Conservation (phyloP, 1,140 invertebrate genomes). For the Sitobion miscanthi region DNA sequence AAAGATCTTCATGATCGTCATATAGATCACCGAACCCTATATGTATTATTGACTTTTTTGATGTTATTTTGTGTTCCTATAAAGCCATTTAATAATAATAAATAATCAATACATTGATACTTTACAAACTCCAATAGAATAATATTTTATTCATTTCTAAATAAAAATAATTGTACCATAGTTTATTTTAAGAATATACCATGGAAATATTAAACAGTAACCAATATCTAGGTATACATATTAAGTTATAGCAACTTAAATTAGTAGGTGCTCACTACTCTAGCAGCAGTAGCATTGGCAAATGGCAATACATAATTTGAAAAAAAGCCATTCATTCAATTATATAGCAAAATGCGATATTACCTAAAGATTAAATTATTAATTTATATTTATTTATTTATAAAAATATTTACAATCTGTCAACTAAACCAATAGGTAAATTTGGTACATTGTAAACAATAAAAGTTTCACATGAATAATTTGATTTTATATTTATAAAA, state of each 20-base stretch:
- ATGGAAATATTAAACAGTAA: neutral
- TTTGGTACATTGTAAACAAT: too few species aligned
- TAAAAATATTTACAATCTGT: neutral
- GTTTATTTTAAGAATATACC: neutral
- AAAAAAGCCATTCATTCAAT: neutral
- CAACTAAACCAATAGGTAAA: too few species aligned
- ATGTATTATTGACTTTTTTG: neutral
- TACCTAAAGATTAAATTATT: neutral
- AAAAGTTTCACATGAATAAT: too few species aligned
- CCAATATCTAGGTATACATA: neutral
- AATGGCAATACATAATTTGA: neutral
- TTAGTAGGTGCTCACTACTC: neutral
- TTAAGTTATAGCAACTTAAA: neutral
- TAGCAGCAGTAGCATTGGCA: neutral
- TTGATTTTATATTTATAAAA: neutral
- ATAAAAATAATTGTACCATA: neutral
- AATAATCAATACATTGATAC: neutral
- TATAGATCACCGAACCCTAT: neutral
- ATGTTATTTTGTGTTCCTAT: neutral
- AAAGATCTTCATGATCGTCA: neutral
- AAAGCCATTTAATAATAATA: neutral
- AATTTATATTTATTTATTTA: neutral
- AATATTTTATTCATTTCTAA: neutral
- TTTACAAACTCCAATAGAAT: neutral
- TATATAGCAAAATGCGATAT: neutral